Conservation (phyloP, 1,140 invertebrate genomes). For the Latrodectus geometricus region DNA sequence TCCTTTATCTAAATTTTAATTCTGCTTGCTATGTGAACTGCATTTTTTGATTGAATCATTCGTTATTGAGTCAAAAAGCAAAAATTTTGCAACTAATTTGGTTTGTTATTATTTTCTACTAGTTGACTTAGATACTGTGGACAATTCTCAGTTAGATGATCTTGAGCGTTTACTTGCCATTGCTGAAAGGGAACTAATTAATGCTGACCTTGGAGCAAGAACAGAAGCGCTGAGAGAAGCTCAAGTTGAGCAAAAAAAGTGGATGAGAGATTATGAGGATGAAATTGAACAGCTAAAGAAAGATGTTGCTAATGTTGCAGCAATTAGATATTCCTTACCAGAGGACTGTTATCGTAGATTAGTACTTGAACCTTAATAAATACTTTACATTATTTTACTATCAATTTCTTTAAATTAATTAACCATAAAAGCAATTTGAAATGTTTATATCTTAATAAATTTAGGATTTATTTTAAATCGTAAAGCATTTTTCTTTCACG, state of each 20-base stretch:
- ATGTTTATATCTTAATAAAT: no score
- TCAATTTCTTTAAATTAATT: background rate
- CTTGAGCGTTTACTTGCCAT: constrained; percentile 80
- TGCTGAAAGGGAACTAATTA: constrained; percentile 80
- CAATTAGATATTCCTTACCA: constrained; percentile 85
- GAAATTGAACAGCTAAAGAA: constrained; percentile 79
- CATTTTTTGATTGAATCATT: no score
- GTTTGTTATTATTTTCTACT: background rate
- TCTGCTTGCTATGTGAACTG: no score
- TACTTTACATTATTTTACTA: background rate
- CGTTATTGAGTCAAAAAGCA: no score
- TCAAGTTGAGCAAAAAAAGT: constrained; percentile 79
- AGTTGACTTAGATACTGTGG: constrained; percentile 67
- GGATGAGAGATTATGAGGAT: constrained; percentile 84
- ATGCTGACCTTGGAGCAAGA: constrained; percentile 81
- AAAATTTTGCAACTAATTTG: no score
- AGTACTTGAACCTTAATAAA: constrained; percentile 69
- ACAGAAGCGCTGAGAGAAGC: constrained; percentile 79
- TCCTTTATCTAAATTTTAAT: no score
- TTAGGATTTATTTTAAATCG: no score
- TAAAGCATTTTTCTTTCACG: no score
- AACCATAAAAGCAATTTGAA: no score
- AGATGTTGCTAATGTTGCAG: constrained; percentile 89
- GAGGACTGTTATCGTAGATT: constrained; percentile 81
- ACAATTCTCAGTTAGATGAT: constrained; percentile 77